Conservation (phyloP, 2,113 vertebrate species). For the Boulengeromyrus knoepffleri region DNA sequence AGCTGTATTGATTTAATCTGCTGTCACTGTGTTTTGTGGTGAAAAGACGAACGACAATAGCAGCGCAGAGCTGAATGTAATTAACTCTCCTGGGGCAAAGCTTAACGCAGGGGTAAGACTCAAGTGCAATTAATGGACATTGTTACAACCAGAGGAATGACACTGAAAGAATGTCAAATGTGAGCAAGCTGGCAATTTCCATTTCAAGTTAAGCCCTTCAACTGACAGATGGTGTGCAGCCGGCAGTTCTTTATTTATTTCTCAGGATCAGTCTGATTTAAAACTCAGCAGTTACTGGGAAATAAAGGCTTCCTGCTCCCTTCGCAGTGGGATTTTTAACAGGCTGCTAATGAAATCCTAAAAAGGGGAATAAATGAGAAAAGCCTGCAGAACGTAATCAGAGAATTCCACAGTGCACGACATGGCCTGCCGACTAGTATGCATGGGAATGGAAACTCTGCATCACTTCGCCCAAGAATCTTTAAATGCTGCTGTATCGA, state of each 20-base stretch:
- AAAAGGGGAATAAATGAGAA: background rate
- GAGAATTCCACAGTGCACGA: background rate
- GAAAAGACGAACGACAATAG: background rate
- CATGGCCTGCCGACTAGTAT: background rate
- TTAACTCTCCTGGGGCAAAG: background rate
- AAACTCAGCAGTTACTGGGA: background rate
- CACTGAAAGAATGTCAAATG: background rate
- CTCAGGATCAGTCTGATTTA: background rate
- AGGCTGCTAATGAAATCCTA: background rate
- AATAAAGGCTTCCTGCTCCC: background rate
- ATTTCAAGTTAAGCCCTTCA: background rate
- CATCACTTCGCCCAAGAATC: background rate
- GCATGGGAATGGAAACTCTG: background rate
- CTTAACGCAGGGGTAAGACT: background rate
- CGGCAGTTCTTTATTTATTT: constrained; percentile 3
- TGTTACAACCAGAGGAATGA: background rate
- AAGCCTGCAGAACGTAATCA: background rate
- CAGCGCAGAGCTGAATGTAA: background rate
- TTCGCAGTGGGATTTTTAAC: background rate
- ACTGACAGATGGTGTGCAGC: background rate
- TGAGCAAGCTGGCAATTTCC: background rate
- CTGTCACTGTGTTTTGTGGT: background rate
- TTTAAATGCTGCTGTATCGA: background rate
- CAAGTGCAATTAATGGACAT: background rate
- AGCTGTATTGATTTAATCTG: background rate